Evolutionary conservation across 2,797 vertebrate species (phyloP), one percentile per base, ranked within the genome.

Genomic region (Cuniculus paca): DNA sequence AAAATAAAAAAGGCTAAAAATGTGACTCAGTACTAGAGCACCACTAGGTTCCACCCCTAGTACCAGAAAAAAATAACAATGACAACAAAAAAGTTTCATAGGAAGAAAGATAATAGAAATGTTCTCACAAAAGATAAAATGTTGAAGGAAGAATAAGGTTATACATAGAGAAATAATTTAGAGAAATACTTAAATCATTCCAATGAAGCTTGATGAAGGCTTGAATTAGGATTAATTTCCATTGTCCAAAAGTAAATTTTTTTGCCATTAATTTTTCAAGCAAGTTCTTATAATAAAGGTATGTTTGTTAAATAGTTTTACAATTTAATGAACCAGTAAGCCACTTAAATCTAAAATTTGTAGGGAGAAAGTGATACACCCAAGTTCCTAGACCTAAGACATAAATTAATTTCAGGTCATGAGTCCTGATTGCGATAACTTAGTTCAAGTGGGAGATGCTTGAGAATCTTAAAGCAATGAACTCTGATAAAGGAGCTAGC

Each of bases 391-490:
- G 60, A 79, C 42, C 85, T 92, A 77, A 96, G 91, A 96, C 61
- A 94, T 91, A 95, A 90, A 97, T 90, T 95, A 88, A 88, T 93
- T 96, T 95, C 77, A 60, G 83, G 91, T 96, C 91, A 79, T 54
- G 90, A 93, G 52, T 96, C 78, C 78, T 83, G 19, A 26, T 2
- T 70, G 87, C 90, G 90, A 94, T 95, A 81, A 79, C 14, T 92
- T 72, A 72, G 74, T 85, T 87, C 52, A 83, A 45, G 63, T 39
- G 61, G 91, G 86, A 84, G 91, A 95, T 89, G 54, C 79, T 12
- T 82, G 60, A 91, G 92, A 94, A 79, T 68, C 74, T 82, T 63
- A 92, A 91, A 95, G 84, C 60, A n/a, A 65, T 92, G 81, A 97
- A 93, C 81, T 95, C 79, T 45, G 83, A 85, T 65, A 91, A 63